Percentiles rank a stretch among this genome's conserved stretches.
phyloP scores from a whole-genome alignment of 2,797 vertebrate genomes.

The Nyctibius grandis region DNA sequence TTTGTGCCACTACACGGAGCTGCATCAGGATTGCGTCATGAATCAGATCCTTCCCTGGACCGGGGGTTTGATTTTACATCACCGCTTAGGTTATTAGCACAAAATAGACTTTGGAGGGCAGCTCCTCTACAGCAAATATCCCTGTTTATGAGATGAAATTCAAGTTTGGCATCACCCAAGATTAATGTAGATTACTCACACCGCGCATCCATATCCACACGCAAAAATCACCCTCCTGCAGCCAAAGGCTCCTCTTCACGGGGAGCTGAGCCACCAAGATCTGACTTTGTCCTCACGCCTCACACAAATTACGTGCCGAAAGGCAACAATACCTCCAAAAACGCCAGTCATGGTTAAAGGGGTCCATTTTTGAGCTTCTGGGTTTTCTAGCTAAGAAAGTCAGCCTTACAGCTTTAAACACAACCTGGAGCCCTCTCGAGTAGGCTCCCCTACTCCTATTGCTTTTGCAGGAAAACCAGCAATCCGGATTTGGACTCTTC shows the following conservation, averaged over 20 bases:
- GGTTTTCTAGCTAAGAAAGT: no score
- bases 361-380: not conserved
- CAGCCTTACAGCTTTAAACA: no score
- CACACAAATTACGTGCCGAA: fast-evolving
- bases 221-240: not conserved
- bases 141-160: not conserved
- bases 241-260: not conserved
- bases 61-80: not conserved
- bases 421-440: not conserved
- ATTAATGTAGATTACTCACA: not conserved
- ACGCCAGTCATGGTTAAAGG: fast-evolving
- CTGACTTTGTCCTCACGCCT: not conserved
- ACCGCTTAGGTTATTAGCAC: not conserved
- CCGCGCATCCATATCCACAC: fast-evolving
- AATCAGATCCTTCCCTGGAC: not conserved
- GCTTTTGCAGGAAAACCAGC: not conserved
- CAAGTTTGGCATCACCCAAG: not conserved
- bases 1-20: not conserved
- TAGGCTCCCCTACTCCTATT: not conserved
- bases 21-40: not conserved
- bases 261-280: fast-evolving
- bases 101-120: not conserved
- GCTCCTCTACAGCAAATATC: not conserved
- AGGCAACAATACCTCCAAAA: fast-evolving
- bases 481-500: not conserved